Base-by-base conservation (phyloP, 2,888 invertebrate species). In the Xestia rhomboidea region DNA sequence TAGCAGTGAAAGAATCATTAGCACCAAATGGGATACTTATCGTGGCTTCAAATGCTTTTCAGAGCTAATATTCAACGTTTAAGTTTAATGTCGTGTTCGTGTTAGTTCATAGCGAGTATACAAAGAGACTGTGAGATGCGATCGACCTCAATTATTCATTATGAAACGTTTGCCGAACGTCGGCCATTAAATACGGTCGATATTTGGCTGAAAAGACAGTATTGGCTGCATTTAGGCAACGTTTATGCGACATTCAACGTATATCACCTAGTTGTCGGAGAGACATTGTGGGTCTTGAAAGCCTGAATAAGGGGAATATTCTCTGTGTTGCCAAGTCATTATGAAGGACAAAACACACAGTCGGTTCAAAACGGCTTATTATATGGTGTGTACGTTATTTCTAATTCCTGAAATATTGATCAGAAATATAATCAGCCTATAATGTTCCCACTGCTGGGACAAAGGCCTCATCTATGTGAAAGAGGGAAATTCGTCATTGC, bases 1-100 rank as follows among this genome's bases (percentile, higher is more conserved):
- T 76, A 82, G 49, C 44, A 72, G 68, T 68, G 64, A 34, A 82
- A 85, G 77, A 85, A 83, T 85, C 83, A 82, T 83, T 85, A 73
- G 63, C 38, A 70, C 69, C 13, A 63, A 83, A 85, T 82, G 72
- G 77, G 66, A 70, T 85, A 82, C 82, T 82, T 70, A 85, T 34
- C 64, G 76, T 51, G 21, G 68, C 68, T 84, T 63, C 41, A 69
- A 84, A 79, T 73, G 69, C 84, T 82, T 73, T 84, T 74, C 5
- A 84, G 57, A 66, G 67, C 34, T 67, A 76, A 68, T 84, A 68
- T 84, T 85, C 41, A n/a, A 71, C 68, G 77, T 79, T 83, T n/a
- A 54, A 67, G 68, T 77, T 34, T 60, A 82, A 82, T 72, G 76
- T 34, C 34, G 18, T 51, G 49, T 66, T 66, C 57, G 27, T 76